Base-by-base conservation (phyloP, 1,140 invertebrate species). In the Babylonia areolata region DNA sequence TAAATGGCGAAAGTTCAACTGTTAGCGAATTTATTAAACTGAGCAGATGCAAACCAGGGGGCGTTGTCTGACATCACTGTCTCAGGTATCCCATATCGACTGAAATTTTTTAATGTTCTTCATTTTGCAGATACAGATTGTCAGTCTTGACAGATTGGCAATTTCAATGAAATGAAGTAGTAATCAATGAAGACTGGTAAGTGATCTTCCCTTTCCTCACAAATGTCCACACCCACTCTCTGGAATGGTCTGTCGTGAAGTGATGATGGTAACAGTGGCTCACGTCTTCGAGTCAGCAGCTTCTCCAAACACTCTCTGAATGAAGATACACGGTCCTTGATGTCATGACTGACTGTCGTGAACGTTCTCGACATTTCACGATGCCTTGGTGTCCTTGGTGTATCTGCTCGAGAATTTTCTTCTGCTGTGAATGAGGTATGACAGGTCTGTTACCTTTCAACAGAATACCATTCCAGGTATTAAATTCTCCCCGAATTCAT, bases 381-480 rank as follows among this genome's bases (percentile, higher is more conserved):
- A 93, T 91, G 2, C 93, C 93, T 73, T 91, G 87, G 87, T 94
- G 93, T 77, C 87, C 85, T 83, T 88, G 85, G 88, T 94, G 93
- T 31, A 93, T 87, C 46, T 83, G 42, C 35, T 90, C 77, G 15
- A 94, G 75, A 84, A 94, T 92, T 54, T 92, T 87, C 33, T 85
- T 75, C 85, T 91, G 87, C 77, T 91, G 42, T 12, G 75, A 37
- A 64, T 40, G 79, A 11, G 93, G 93, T 71, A 94, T 87, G 15
- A 93, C 81, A 79, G 73, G 92, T 54, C 86, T 89, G 12, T 81
- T 39, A 3, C 80, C 84, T 35, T 73, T 84, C 37, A 84, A 40
- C n/a, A n/a, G n/a, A n/a, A n/a, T n/a, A n/a, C n/a, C n/a, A n/a
- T n/a, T n/a, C n/a, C n/a, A n/a, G 9, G 71, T 35, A 28, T 31